Base-by-base conservation (phyloP, 2,797 vertebrate genomes). In the Enoplosus armatus region DNA sequence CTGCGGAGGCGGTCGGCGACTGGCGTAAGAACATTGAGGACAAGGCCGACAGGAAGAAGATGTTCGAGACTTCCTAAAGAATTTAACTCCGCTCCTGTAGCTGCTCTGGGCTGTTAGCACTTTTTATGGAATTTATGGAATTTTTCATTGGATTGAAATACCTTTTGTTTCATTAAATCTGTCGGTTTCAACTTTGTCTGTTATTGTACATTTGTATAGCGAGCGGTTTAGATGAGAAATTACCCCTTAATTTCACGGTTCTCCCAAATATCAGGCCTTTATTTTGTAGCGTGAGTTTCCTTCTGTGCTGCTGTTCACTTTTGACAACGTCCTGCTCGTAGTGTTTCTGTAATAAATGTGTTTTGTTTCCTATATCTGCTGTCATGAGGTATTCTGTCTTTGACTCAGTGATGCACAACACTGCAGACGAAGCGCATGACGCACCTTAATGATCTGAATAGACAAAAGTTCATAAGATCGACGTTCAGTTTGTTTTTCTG, bases 21-120 rank as follows among this genome's bases (percentile, higher is more conserved):
- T 99, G 98, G 98, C 96, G 97, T 92, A 97, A 98, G 96, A 99
- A 99, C 94, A 96, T 99, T 3, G 98, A 99, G 91, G 98, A 98
- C 90, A 98, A 98, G 93, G 96, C 97, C 0, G 98, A 97, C 94
- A 97, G 98, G 83, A 99, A 99, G 97, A 99, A 99, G 96, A 99
- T 98, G 97, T 99, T 99, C 0, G 98, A 99, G 95, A 70, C 95
- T 0, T 92, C 96, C 74, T 97, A 97, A 89, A 80, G 56, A 79
- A 27, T 35, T 53, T 1, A 58, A 60, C 64, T 43, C 18, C 16
- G 12, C 58, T 72, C 43, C 63, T 54, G 53, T 56, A 64, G 71
- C 39, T 22, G 47, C 64, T 81, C 66, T 39, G 73, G 79, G 75
- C 82, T 77, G 27, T 64, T 84, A 1, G 73, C 59, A 82, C 81